Conservation (phyloP, 2,888 invertebrate genomes). For the Melinopterus prodromus region DNA sequence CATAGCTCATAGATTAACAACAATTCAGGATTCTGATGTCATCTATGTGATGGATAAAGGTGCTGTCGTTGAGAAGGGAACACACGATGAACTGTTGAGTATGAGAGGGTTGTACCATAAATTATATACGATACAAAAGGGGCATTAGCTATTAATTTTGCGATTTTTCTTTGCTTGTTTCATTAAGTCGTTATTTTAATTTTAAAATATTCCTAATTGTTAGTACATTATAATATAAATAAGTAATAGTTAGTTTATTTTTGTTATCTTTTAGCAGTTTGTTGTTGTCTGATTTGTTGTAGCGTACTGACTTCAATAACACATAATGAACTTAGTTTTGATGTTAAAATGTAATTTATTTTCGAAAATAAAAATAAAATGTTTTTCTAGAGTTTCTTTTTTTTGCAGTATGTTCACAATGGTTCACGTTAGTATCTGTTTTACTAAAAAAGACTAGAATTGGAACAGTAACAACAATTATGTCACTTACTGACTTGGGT, state of each 20-base stretch:
- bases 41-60: conserved; percentile 79
- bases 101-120: conserved; percentile 71
- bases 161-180: background rate
- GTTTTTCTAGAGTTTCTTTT: background rate
- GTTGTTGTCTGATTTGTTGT: background rate
- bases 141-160: conserved; percentile 15
- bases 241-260: no score
- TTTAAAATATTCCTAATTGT: background rate
- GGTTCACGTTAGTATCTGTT: no score
- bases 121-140: conserved; percentile 60
- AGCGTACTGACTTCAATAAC: background rate
- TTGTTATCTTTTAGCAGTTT: background rate
- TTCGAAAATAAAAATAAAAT: background rate
- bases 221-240: background rate
- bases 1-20: conserved; percentile 87
- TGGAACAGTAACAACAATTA: no score
- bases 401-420: no score
- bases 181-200: conserved; percentile 5
- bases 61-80: conserved; percentile 75
- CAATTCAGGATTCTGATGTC: conserved; percentile 81
- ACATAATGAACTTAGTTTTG: no score
- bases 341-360: no score
- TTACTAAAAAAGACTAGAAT: no score
- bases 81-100: conserved; percentile 71
- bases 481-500: no score